phyloP scores from a whole-genome alignment of 1,140 invertebrate genomes.

The Meloidogyne floridensis region DNA sequence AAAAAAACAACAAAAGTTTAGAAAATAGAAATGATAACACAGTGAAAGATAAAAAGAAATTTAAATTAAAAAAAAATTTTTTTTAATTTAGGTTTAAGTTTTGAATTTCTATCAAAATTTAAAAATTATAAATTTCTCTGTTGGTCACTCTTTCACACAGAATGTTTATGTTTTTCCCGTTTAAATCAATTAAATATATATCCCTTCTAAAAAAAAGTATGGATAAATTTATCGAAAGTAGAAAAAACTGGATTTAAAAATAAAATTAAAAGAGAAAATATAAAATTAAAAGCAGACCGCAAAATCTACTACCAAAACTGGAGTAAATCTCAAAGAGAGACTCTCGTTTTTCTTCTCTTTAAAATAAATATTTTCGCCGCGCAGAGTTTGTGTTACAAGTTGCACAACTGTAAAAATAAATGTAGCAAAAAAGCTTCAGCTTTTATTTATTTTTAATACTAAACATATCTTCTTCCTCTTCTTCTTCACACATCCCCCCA shows the following conservation, averaged over 20 bases:
- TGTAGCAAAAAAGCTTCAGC: background rate
- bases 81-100: no score
- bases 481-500: background rate
- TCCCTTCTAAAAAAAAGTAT: background rate
- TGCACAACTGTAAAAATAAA: conserved; percentile 1
- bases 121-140: background rate
- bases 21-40: no score
- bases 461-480: background rate
- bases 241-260: background rate
- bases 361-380: background rate
- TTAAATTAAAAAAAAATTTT: no score
- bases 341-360: background rate
- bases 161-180: background rate
- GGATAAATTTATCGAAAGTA: background rate
- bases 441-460: background rate
- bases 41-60: no score
- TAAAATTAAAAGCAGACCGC: background rate
- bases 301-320: background rate
- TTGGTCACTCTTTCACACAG: no score
- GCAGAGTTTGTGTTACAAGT: background rate
- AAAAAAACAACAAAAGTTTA: no score
- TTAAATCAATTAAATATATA: background rate
- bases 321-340: background rate
- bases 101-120: background rate
- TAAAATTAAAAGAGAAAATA: background rate